These are phyloP conservation scores for Fragum fragum DNA, from an alignment of 2,888 invertebrate species.

Conservation along the genomic window DNA sequence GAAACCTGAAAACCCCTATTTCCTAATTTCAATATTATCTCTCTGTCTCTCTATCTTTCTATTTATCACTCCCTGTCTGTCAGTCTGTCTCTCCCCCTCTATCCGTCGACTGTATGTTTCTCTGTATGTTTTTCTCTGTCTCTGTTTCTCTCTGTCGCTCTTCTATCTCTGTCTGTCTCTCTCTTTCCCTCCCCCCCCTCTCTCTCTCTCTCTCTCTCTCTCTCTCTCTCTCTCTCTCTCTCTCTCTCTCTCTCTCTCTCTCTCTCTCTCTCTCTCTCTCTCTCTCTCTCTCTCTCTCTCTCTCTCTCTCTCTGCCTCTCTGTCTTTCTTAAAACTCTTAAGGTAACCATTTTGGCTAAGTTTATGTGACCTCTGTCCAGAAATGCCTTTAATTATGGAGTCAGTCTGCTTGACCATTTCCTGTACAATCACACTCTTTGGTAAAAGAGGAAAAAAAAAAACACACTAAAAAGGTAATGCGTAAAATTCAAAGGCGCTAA, in stretches of 20 bases:
- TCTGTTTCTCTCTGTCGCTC: not conserved
- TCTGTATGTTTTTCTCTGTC: no score
- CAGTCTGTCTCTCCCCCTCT: not conserved
- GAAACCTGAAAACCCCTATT: no score
- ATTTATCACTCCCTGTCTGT: not conserved
- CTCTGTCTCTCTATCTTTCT: no score
- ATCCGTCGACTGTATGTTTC: no score
- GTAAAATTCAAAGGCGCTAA: no score
- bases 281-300: not conserved
- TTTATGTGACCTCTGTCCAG: not conserved
- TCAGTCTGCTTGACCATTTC: not conserved
- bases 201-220: not conserved
- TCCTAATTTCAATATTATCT: not conserved
- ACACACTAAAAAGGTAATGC: no score
- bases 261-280: conserved; percentile 17
- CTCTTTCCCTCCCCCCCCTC: not conserved
- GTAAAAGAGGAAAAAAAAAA: no score
- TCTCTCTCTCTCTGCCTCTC: not conserved
- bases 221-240: conserved; percentile 3
- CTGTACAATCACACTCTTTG: no score
- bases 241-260: conserved; percentile 4
- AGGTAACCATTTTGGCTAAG: not conserved
- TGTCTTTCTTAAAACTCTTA: not conserved
- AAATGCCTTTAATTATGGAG: not conserved
- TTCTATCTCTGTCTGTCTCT: not conserved